phyloP scores from a whole-genome alignment of 2,888 invertebrate genomes.

The Oasisia sp. region DNA sequence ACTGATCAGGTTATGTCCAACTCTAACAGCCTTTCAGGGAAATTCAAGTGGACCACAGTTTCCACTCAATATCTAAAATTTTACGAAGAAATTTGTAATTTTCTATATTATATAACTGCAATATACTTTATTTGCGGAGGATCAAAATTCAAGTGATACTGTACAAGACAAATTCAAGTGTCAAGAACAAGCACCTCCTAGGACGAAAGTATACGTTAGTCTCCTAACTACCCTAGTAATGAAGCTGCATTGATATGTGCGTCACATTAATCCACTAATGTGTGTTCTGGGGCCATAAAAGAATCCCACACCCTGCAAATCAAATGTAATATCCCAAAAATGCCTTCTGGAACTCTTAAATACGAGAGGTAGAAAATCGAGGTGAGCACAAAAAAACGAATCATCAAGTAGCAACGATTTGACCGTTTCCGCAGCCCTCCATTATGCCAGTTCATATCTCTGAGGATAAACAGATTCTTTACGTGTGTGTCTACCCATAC shows the following conservation, averaged over 20 bases:
- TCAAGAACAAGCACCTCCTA: neutral
- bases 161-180: neutral
- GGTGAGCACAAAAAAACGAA: neutral
- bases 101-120: neutral
- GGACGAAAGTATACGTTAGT: neutral
- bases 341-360: slow-evolving; percentile 13
- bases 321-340: neutral
- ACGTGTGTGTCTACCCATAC: neutral
- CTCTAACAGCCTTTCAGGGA: neutral
- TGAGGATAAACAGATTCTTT: neutral
- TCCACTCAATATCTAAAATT: neutral
- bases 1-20: neutral
- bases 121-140: neutral
- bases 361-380: neutral
- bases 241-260: slow-evolving; percentile 17
- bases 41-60: neutral
- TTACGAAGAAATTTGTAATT: too few species aligned
- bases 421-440: neutral
- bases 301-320: neutral
- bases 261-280: neutral
- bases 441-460: neutral
- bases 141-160: neutral
- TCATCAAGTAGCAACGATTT: neutral
- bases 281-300: neutral
- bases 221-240: neutral